These are phyloP conservation scores for Aphelocoma californica DNA, from an alignment of 2,797 vertebrate species.

Conservation along the genomic window DNA sequence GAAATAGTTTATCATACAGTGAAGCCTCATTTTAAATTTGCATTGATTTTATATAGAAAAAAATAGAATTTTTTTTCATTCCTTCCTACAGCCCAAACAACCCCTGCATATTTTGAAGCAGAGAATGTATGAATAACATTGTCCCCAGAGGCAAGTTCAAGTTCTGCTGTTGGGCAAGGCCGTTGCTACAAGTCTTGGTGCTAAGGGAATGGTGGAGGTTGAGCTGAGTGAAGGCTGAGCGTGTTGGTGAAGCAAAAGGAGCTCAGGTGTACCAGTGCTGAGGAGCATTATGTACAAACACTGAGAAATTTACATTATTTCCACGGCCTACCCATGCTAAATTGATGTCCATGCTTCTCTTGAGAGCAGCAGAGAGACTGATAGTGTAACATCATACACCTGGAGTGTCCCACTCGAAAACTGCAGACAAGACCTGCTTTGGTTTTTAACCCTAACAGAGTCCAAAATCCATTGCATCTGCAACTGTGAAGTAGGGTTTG, in stretches of 20 bases:
- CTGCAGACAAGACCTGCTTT: neutral
- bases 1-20: neutral
- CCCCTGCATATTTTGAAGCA: neutral
- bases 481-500: neutral
- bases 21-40: neutral
- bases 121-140: neutral
- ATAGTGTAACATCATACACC: fast-evolving
- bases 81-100: neutral
- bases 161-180: neutral
- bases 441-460: fast-evolving
- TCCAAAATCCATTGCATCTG: neutral
- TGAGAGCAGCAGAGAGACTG: neutral
- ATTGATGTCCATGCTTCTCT: neutral
- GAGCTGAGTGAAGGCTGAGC: neutral
- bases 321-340: neutral
- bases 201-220: neutral
- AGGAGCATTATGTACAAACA: neutral
- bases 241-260: neutral
- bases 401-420: neutral
- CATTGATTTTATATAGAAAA: neutral
- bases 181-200: neutral
- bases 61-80: neutral
- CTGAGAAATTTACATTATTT: neutral
- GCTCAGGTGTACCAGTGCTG: neutral
- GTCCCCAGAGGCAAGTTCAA: neutral